Conservation (phyloP, 2,113 vertebrate genomes). For the Xenus cinereus region DNA sequence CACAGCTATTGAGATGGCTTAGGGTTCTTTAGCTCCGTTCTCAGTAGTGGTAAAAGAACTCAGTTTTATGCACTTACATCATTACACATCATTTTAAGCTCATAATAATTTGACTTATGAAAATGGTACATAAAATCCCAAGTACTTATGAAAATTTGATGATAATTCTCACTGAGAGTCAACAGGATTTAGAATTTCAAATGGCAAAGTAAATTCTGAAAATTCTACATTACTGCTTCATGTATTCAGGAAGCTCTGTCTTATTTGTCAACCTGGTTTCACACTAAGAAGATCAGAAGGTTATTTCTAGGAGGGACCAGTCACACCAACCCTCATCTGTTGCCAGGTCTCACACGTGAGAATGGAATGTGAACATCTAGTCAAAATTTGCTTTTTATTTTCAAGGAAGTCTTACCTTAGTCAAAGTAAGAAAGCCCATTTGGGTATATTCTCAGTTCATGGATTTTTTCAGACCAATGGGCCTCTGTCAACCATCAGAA, state of each 20-base stretch:
- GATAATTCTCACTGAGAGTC: neutral
- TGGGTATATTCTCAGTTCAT: neutral
- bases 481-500: neutral
- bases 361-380: neutral
- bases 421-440: neutral
- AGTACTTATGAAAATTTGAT: neutral
- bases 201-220: neutral
- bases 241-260: neutral
- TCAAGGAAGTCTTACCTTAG: neutral
- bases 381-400: neutral
- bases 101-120: neutral
- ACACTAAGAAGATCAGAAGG: neutral
- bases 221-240: neutral
- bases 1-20: neutral
- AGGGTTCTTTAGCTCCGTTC: neutral
- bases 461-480: neutral
- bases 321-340: neutral
- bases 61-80: neutral
- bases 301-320: neutral
- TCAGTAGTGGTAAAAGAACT: neutral
- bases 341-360: neutral
- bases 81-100: neutral
- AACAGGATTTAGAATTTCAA: conserved; percentile 6
- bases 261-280: neutral
- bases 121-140: neutral